phyloP scores from a whole-genome alignment of 2,797 vertebrate species.

The Rhynchonycteris naso region DNA sequence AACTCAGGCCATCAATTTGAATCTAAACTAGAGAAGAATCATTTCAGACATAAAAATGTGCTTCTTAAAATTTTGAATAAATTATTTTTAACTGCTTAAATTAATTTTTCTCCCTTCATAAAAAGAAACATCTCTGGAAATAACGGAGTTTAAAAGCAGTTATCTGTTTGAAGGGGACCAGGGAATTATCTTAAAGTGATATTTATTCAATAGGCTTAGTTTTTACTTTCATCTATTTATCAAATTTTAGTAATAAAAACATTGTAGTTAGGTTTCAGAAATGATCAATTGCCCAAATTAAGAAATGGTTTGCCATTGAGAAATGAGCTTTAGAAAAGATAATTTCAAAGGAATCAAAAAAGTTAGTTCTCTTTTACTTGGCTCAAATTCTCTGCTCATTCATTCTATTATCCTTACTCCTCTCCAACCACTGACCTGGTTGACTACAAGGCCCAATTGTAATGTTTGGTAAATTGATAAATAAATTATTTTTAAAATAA shows the following conservation, averaged over 20 bases:
- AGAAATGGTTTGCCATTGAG: neutral
- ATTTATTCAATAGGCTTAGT: neutral
- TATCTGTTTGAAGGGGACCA: neutral
- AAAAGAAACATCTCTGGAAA: slow-evolving; percentile 16
- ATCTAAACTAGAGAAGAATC: neutral
- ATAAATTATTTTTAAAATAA: neutral
- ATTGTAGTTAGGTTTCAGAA: neutral
- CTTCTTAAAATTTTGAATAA: neutral
- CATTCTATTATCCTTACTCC: neutral
- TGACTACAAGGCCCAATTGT: neutral
- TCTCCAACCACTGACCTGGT: neutral
- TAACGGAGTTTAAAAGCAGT: neutral
- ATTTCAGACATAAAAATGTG: neutral
- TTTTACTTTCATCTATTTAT: neutral
- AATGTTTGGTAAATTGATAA: neutral
- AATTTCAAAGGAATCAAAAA: neutral
- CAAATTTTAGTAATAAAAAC: neutral
- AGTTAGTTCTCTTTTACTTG: neutral
- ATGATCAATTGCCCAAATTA: neutral
- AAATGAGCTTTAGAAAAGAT: neutral
- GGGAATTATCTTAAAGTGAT: neutral
- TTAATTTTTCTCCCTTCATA: neutral
- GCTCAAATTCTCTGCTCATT: neutral
- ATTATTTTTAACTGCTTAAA: neutral
- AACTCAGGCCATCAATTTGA: neutral